A percentile compares a stretch with the other conserved stretches of the same genome.
Evolutionary conservation across 92 coral and sea anemone genomes (phyloP).

Genomic region (Paragorgia papillata): DNA sequence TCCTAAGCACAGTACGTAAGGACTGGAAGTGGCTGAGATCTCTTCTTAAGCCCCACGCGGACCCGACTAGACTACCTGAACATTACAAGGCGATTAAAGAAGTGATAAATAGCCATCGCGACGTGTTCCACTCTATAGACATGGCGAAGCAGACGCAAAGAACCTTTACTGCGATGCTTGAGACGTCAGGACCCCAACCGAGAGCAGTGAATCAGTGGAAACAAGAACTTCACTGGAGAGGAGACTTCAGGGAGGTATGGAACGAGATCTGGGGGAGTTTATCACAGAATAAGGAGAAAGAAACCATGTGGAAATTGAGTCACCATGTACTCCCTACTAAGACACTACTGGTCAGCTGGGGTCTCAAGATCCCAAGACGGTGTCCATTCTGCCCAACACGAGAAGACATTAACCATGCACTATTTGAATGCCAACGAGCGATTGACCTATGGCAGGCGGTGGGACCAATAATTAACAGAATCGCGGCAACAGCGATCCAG

Average conservation of each 20-base stretch:
- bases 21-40: slow-evolving; percentile 28
- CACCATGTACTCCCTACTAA: slow-evolving; percentile 45
- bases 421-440: slow-evolving; percentile 33
- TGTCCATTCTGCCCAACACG: slow-evolving; percentile 35
- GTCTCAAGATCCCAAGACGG: slow-evolving; percentile 10
- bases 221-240: not conserved
- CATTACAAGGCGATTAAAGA: not conserved
- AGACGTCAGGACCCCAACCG: not conserved
- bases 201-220: not conserved
- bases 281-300: not conserved
- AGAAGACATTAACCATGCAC: slow-evolving; percentile 42
- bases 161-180: not conserved
- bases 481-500: not conserved
- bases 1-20: not conserved
- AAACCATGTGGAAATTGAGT: slow-evolving; percentile 8
- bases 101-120: not conserved
- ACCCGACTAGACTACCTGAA: slow-evolving; percentile 14
- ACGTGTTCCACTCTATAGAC: not conserved
- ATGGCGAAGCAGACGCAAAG: not conserved
- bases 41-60: slow-evolving; percentile 21
- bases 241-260: slow-evolving; percentile 22
- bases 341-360: slow-evolving; percentile 16
- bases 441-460: slow-evolving; percentile 13
- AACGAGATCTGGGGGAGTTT: slow-evolving; percentile 3
- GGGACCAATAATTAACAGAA: not conserved